These are phyloP conservation scores for Squalus acanthias DNA, from an alignment of 2,797 vertebrate genomes.

Conservation along the genomic window DNA sequence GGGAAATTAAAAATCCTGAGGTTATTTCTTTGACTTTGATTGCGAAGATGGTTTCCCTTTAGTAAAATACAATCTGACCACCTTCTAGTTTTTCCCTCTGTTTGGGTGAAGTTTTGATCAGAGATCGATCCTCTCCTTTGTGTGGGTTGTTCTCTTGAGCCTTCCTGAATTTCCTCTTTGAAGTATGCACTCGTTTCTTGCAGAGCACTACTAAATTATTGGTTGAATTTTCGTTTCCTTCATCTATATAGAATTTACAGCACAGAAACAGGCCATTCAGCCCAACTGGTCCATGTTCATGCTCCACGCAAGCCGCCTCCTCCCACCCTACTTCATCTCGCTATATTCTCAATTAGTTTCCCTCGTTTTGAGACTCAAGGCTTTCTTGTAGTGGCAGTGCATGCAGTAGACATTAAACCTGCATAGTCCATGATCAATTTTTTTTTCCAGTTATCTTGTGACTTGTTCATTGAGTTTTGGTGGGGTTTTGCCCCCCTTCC, in stretches of 20 bases:
- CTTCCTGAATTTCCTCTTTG: background rate
- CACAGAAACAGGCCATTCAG: background rate
- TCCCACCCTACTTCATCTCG: background rate
- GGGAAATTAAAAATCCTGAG: background rate
- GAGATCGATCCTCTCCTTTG: background rate
- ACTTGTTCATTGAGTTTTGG: background rate
- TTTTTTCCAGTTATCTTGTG: background rate
- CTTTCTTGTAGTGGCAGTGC: background rate
- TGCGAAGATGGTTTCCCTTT: background rate
- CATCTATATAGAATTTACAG: background rate
- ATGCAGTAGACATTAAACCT: background rate
- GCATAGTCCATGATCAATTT: no score
- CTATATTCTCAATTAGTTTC: background rate
- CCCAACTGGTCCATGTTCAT: background rate
- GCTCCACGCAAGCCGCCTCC: no score
- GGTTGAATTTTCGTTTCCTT: background rate
- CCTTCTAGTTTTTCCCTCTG: background rate
- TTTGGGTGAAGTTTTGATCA: background rate
- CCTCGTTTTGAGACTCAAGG: background rate
- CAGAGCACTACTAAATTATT: background rate
- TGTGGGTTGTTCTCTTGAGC: background rate
- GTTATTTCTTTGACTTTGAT: background rate
- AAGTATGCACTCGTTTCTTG: background rate
- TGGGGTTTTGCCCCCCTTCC: background rate
- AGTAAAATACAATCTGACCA: background rate